Evolutionary conservation across 2,888 invertebrate species (phyloP), one percentile per base, ranked within the genome.

Genomic region (Cephus rjabovi): DNA sequence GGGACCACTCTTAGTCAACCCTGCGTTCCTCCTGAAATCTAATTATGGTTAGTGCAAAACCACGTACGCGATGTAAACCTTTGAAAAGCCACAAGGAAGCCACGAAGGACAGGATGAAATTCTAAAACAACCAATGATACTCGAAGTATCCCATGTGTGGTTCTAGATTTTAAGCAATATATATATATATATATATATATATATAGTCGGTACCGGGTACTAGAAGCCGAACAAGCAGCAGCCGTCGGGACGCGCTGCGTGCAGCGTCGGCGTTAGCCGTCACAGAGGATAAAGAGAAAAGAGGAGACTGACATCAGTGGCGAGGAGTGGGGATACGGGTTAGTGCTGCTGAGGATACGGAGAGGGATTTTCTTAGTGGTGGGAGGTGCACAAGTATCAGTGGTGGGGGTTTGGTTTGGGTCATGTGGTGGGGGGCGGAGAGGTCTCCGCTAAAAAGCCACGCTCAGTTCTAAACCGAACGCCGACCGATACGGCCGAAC

Each of bases 391-490:
- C 23, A 9, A 23, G 23, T 56, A 23, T 6, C 23, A 12, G 71
- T 23, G 31, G 71, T 71, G 71, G 71, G 34, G 56, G 23, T 23
- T 23, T 12, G 31, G 31, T n/a, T 76, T 80, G 79, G 75, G 80
- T 77, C 78, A 40, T 73, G 75, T 33, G 71, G 73, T 84, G 83
- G 85, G 81, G 82, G 86, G 81, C 77, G 78, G 79, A 82, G 84
- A 80, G 82, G 83, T 82, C 82, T 80, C 81, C 83, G 82, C 81
- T 81, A 81, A 79, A 83, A 86, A 86, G 83, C 84, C 83, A 83
- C 85, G 85, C 84, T 88, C 87, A 88, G 88, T 88, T 85, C 86
- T 86, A 84, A 84, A 83, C 85, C 87, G 86, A 86, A 85, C 85
- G 84, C 82, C 81, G 82, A 80, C 77, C 81, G 79, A 81, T 78